Conservation (phyloP, 2,888 invertebrate genomes). For the Busseola fusca region DNA sequence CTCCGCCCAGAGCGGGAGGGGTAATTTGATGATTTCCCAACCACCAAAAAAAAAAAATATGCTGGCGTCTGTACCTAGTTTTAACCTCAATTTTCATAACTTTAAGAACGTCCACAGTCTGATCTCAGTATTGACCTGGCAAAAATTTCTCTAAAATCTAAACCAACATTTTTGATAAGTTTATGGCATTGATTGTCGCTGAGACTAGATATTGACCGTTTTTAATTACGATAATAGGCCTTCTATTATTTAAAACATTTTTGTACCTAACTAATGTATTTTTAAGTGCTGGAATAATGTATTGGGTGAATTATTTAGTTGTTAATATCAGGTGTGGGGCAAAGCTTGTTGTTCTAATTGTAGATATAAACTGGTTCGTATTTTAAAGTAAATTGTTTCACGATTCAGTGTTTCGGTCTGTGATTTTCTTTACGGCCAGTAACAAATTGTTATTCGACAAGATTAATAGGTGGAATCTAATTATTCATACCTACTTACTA, state of each 20-base stretch:
- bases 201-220: no score
- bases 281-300: slow-evolving; percentile 11
- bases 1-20: no score
- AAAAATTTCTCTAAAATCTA: no score
- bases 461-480: not conserved
- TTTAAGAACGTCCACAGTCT: no score
- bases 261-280: not conserved
- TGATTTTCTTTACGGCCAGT: not conserved
- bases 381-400: not conserved
- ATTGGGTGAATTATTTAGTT: slow-evolving; percentile 9
- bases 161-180: no score
- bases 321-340: not conserved
- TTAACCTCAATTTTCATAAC: no score
- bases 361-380: slow-evolving; percentile 1
- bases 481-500: not conserved
- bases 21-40: no score
- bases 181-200: no score
- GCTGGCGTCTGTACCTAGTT: no score
- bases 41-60: no score
- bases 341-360: not conserved
- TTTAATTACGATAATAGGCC: no score
- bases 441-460: not conserved
- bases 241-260: slow-evolving; percentile 7
- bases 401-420: not conserved
- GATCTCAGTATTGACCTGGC: no score